Conservation (phyloP, 2,888 invertebrate species). For the Oscheius myriophilus region DNA sequence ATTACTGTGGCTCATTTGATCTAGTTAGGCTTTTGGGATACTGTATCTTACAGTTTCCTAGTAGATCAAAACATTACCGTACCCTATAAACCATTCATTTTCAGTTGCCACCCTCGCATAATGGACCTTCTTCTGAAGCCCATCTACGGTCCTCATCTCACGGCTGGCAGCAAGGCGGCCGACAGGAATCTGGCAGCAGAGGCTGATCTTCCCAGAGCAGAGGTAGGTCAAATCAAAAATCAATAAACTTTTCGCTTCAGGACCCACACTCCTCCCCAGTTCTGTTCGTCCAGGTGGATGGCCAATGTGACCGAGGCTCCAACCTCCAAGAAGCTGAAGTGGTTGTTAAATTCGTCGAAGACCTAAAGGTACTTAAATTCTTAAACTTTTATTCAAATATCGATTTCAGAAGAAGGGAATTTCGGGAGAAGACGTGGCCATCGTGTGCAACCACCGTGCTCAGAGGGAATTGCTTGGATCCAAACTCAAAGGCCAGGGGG, state of each 20-base stretch:
- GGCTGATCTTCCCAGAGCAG: background rate
- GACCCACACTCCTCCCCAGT: background rate
- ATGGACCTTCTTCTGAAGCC: slow-evolving; percentile 3
- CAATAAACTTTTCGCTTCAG: too few species aligned
- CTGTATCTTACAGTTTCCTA: background rate
- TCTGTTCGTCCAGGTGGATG: slow-evolving; percentile 1
- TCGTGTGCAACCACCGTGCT: slow-evolving; percentile 1
- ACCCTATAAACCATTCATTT: too few species aligned
- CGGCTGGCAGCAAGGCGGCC: background rate
- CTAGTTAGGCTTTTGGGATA: background rate
- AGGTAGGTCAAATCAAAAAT: background rate
- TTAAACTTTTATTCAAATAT: too few species aligned
- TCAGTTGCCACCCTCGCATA: slow-evolving; percentile 1
- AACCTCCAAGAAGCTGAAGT: background rate
- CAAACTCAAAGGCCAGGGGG: background rate
- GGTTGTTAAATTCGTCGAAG: background rate
- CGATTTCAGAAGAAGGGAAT: background rate
- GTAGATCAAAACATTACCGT: too few species aligned
- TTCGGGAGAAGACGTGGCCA: background rate
- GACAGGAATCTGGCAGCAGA: background rate
- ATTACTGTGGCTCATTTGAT: background rate
- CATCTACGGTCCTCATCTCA: background rate
- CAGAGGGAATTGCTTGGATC: background rate
- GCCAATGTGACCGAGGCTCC: background rate
- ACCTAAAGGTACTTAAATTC: background rate